Percentiles rank a stretch among this genome's conserved stretches.
Conservation (phyloP, 1,140 invertebrate genomes). For the Sycophaga agraensis region DNA sequence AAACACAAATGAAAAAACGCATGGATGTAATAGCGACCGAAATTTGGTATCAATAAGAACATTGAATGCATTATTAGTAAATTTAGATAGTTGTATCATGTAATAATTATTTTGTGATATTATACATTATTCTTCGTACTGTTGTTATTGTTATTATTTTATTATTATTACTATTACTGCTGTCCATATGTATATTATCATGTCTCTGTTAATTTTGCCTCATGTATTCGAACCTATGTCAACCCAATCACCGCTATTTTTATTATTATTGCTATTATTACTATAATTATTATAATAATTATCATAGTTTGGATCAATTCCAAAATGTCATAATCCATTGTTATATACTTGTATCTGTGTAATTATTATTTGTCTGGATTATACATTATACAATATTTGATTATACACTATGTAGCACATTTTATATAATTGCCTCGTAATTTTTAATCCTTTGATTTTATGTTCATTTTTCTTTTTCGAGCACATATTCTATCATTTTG, state of each 20-base stretch:
- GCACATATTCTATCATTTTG: neutral
- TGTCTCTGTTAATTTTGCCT: conserved; percentile 25
- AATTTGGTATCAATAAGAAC: neutral
- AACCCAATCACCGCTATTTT: conserved; percentile 3
- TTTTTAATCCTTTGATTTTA: conserved; percentile 14
- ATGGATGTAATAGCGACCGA: conserved; percentile 5
- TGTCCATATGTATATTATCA: conserved; percentile 20
- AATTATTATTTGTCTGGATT: conserved; percentile 40
- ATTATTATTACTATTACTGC: conserved; percentile 30
- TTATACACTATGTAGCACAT: conserved; percentile 4
- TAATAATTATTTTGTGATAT: conserved; percentile 50
- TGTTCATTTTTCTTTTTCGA: too few relatives aligned
- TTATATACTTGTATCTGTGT: conserved; percentile 40
- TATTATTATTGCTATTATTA: conserved; percentile 12
- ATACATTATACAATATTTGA: conserved; percentile 22
- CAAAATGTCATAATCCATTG: conserved; percentile 26
- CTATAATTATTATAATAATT: conserved; percentile 15
- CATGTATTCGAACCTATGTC: conserved; percentile 14
- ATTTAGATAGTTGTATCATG: conserved; percentile 34
- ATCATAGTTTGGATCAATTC: conserved; percentile 21
- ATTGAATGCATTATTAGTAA: conserved; percentile 20
- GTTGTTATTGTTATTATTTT: conserved; percentile 34
- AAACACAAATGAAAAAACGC: conserved; percentile 18
- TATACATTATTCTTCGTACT: conserved; percentile 38
- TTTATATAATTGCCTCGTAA: conserved; percentile 16